These are phyloP conservation scores for Myocastor coypus DNA, from an alignment of 2,113 vertebrate species.

Conservation along the genomic window DNA sequence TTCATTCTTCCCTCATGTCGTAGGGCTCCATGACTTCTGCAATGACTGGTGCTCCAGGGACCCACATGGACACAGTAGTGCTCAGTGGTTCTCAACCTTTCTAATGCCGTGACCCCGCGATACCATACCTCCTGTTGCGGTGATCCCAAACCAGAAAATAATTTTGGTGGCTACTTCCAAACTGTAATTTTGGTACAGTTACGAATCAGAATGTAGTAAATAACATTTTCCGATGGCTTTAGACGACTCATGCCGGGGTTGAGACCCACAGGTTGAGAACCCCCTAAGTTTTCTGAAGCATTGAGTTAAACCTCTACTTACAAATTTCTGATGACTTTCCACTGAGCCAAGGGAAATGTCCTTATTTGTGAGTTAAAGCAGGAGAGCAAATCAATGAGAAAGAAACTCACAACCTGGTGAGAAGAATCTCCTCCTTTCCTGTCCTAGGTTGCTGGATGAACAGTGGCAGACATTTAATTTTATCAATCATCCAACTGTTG, in stretches of 20 bases:
- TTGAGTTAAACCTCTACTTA: not conserved
- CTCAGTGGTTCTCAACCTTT: too few species aligned
- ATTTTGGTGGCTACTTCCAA: too few species aligned
- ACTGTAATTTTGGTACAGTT: too few species aligned
- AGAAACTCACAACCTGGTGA: not conserved
- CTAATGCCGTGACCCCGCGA: too few species aligned
- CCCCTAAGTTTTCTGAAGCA: not conserved
- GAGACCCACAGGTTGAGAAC: too few species aligned
- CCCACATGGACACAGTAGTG: not conserved
- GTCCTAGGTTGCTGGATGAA: not conserved
- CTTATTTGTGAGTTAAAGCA: not conserved
- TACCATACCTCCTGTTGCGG: too few species aligned
- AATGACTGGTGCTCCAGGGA: not conserved
- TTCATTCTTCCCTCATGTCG: not conserved
- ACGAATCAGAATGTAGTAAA: too few species aligned
- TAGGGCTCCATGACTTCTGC: not conserved
- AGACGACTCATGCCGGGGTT: too few species aligned
- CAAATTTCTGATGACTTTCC: not conserved
- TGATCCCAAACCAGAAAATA: too few species aligned
- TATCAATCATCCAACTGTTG: not conserved
- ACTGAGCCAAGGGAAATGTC: not conserved
- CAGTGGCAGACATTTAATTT: not conserved
- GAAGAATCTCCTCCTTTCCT: not conserved
- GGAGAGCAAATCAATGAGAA: not conserved
- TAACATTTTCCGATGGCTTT: too few species aligned